Evolutionary conservation across 2,797 vertebrate genomes (phyloP).

Genomic region (Peromyscus nudipes): DNA sequence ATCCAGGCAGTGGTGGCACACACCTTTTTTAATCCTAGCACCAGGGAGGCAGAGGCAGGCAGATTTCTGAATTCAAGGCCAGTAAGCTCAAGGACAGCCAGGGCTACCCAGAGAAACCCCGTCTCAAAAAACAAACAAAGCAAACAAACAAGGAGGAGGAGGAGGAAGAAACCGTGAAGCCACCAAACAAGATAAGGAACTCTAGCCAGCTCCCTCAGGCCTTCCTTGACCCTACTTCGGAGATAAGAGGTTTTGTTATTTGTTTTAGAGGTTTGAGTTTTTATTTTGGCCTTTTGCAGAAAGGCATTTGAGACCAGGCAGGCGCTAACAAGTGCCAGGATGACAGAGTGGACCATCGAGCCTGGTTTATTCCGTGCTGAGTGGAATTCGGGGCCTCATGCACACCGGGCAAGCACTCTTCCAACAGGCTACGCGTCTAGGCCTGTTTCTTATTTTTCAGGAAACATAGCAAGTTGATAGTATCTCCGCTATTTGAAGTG

Average conservation of each 20-base stretch:
- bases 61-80: too few relatives aligned
- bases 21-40: not conserved
- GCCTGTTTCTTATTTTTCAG: not conserved
- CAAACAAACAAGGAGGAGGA: too few relatives aligned
- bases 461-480: not conserved
- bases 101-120: too few relatives aligned
- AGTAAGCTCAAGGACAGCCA: too few relatives aligned
- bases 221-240: not conserved
- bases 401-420: not conserved
- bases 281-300: not conserved
- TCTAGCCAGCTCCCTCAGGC: not conserved
- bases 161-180: not conserved
- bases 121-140: too few relatives aligned
- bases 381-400: fast-evolving
- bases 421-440: not conserved
- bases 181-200: not conserved
- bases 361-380: not conserved
- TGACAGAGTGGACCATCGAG: not conserved
- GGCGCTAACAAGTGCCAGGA: not conserved
- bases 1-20: not conserved
- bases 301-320: not conserved
- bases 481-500: not conserved
- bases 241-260: not conserved
- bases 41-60: not conserved
- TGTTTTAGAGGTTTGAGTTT: not conserved